Conservation (phyloP, 2,113 vertebrate species). For the Brachypteracias leptosomus region DNA sequence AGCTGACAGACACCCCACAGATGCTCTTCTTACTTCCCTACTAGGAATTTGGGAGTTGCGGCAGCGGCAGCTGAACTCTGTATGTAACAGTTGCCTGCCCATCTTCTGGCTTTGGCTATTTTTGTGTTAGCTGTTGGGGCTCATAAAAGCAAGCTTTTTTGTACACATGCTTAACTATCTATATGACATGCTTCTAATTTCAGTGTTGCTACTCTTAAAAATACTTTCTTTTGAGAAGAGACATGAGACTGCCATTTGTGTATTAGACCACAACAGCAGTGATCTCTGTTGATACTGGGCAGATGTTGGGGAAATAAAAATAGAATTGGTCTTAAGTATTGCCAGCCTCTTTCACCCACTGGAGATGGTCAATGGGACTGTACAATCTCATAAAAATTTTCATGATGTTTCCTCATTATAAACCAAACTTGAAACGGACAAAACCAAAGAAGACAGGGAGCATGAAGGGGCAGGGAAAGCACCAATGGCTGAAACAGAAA, state of each 20-base stretch:
- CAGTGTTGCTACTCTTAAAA: background rate
- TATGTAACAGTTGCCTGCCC: rapidly evolving
- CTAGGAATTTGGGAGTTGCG: background rate
- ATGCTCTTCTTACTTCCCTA: background rate
- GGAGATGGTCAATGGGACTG: background rate
- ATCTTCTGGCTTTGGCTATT: rapidly evolving
- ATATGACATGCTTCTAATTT: background rate
- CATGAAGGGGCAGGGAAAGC: background rate
- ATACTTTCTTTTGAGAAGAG: background rate
- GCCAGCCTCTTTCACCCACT: background rate
- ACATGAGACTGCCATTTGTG: background rate
- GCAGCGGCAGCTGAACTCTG: background rate
- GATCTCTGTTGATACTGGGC: background rate
- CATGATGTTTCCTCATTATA: background rate
- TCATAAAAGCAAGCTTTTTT: background rate
- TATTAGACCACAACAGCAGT: background rate
- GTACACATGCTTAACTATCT: background rate
- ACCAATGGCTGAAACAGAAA: background rate
- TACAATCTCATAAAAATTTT: background rate
- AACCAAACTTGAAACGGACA: background rate
- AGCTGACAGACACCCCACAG: background rate
- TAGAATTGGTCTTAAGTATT: background rate
- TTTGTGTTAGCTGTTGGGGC: background rate
- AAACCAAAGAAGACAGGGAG: background rate
- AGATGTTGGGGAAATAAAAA: background rate